Evolutionary conservation across 2,797 vertebrate species (phyloP).

Genomic region (Karalla daura): DNA sequence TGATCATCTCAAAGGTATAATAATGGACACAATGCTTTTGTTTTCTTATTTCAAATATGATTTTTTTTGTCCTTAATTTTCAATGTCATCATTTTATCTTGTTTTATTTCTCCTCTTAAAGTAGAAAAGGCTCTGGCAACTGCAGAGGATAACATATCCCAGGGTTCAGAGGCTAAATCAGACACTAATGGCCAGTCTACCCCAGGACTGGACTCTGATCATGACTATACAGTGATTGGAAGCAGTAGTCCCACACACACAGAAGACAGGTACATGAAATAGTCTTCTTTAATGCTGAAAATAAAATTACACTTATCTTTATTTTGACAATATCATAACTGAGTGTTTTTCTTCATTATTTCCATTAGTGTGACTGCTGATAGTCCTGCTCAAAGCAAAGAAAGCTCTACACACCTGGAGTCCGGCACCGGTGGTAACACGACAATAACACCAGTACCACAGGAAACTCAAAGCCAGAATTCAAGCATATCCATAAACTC

Average conservation of each 20-base stretch:
- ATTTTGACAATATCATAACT: not conserved
- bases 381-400: constrained; percentile 50
- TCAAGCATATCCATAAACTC: constrained; percentile 30
- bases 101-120: constrained; percentile 34
- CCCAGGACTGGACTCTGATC: constrained; percentile 72
- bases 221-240: constrained; percentile 78
- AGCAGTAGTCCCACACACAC: constrained; percentile 74
- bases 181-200: constrained; percentile 65
- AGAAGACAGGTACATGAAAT: constrained; percentile 75
- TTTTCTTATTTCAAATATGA: not conserved
- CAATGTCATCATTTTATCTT: not conserved
- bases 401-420: constrained; percentile 31
- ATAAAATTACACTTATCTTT: not conserved
- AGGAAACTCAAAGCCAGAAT: constrained; percentile 46
- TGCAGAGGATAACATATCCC: constrained; percentile 51
- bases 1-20: constrained; percentile 65
- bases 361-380: constrained; percentile 55
- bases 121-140: constrained; percentile 41
- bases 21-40: not conserved
- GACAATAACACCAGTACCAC: constrained; percentile 14
- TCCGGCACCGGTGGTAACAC: constrained; percentile 31
- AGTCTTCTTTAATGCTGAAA: constrained; percentile 2
- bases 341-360: no score
- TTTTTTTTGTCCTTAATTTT: constrained; percentile 6
- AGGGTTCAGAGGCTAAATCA: constrained; percentile 68